Percentiles rank a stretch among this genome's conserved stretches.
Conservation (phyloP, 2,888 invertebrate genomes). For the Acanthopleura granulata region DNA sequence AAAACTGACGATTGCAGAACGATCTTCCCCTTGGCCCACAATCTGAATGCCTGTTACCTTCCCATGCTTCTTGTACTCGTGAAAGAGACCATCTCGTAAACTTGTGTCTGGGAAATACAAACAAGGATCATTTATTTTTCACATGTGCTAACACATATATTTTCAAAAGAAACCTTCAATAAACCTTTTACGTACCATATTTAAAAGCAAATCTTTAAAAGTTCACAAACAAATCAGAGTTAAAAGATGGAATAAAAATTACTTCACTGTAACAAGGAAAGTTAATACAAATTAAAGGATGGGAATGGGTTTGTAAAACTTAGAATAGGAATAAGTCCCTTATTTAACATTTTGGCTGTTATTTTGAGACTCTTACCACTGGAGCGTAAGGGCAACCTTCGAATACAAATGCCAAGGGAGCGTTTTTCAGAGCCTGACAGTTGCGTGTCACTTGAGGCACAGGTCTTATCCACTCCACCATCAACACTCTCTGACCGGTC, state of each 20-base stretch:
- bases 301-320: too few relatives aligned
- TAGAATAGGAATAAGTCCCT: too few relatives aligned
- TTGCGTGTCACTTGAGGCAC: constrained; percentile 21
- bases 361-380: constrained; percentile 48
- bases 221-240: too few relatives aligned
- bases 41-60: constrained; percentile 97
- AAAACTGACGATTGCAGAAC: constrained; percentile 95
- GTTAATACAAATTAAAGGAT: too few relatives aligned
- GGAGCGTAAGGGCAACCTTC: constrained; percentile 61
- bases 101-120: constrained; percentile 80
- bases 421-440: constrained; percentile 37
- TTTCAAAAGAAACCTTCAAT: too few relatives aligned
- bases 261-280: too few relatives aligned
- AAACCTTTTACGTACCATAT: too few relatives aligned
- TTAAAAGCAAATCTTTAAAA: too few relatives aligned
- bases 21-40: constrained; percentile 89
- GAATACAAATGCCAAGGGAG: constrained; percentile 61
- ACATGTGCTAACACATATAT: too few relatives aligned
- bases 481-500: constrained; percentile 1
- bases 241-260: too few relatives aligned
- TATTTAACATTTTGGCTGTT: too few relatives aligned
- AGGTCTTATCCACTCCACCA: constrained; percentile 1
- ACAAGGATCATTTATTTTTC: background rate
- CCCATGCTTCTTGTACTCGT: constrained; percentile 98
- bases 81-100: constrained; percentile 96